Conservation (phyloP, 37 sponge, comb jelly and placozoan genomes). For the Oopsacas minuta region DNA sequence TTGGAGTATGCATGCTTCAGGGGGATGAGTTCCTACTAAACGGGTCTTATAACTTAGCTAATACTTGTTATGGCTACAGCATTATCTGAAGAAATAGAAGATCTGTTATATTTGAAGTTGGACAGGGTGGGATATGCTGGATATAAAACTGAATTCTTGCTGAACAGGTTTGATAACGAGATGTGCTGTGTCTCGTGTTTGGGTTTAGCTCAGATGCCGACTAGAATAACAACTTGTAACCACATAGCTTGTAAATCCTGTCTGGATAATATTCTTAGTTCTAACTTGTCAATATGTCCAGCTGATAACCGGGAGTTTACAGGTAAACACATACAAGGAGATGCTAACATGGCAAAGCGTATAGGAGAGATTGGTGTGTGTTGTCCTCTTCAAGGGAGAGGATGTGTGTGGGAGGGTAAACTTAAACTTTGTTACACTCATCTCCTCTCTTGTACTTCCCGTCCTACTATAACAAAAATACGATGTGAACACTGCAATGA, state of each 20-base stretch:
- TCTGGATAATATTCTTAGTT: neutral
- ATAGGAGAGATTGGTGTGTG: neutral
- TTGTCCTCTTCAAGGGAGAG: neutral
- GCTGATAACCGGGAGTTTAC: neutral
- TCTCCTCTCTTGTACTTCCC: neutral
- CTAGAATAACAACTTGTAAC: neutral
- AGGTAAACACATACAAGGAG: neutral
- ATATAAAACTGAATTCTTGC: neutral
- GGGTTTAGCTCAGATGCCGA: neutral
- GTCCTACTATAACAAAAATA: neutral
- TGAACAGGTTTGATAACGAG: constrained; percentile 8
- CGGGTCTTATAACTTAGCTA: no score
- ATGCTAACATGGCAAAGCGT: neutral
- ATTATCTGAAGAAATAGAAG: neutral
- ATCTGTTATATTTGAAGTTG: neutral
- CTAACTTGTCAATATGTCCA: neutral
- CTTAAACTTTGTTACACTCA: neutral
- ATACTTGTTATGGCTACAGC: no score
- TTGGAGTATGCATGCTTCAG: no score
- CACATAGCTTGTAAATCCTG: constrained; percentile 8
- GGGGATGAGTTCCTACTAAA: no score
- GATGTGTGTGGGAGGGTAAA: neutral
- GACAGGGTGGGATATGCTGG: neutral
- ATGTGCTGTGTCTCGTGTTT: constrained; percentile 1
- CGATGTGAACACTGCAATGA: neutral